Evolutionary conservation across 2,113 vertebrate species (phyloP).

Genomic region (Onychostruthus taczanowskii): DNA sequence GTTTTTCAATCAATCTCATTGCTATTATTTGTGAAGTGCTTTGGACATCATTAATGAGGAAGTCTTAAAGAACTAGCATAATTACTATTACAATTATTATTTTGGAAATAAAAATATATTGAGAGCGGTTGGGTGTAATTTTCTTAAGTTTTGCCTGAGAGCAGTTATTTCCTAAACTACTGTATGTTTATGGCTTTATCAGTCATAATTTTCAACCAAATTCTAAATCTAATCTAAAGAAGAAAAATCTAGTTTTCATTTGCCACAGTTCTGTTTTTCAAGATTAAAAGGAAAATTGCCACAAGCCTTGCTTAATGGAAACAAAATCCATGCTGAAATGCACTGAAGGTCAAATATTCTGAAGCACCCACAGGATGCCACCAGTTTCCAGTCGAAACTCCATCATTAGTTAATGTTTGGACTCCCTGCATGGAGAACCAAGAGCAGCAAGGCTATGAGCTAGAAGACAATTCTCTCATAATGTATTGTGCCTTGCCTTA

Average conservation of each 20-base stretch:
- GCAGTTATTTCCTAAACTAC: neutral
- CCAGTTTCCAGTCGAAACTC: neutral
- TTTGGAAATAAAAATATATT: neutral
- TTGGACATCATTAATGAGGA: neutral
- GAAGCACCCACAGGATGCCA: neutral
- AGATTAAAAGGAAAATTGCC: slow-evolving; percentile 3
- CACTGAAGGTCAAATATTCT: neutral
- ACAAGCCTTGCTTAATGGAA: neutral
- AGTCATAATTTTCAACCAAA: slow-evolving; percentile 9
- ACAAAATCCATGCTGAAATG: slow-evolving; percentile 7
- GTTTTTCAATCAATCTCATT: slow-evolving; percentile 9
- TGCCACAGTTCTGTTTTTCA: slow-evolving; percentile 15
- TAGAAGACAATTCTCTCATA: neutral
- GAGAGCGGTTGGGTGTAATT: neutral
- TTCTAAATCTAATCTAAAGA: neutral
- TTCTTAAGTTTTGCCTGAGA: slow-evolving; percentile 23
- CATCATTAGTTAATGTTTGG: neutral
- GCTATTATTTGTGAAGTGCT: neutral
- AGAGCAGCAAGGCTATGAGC: neutral
- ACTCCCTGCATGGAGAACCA: neutral
- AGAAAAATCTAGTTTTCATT: neutral
- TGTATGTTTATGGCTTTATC: slow-evolving; percentile 18
- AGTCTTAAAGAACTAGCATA: neutral
- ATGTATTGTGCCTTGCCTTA: neutral
- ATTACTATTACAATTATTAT: neutral